Percentiles rank a stretch among this genome's conserved stretches.
These are phyloP conservation scores for Pelodytes ibericus DNA, from an alignment of 2,797 vertebrate species.

Conservation along the genomic window DNA sequence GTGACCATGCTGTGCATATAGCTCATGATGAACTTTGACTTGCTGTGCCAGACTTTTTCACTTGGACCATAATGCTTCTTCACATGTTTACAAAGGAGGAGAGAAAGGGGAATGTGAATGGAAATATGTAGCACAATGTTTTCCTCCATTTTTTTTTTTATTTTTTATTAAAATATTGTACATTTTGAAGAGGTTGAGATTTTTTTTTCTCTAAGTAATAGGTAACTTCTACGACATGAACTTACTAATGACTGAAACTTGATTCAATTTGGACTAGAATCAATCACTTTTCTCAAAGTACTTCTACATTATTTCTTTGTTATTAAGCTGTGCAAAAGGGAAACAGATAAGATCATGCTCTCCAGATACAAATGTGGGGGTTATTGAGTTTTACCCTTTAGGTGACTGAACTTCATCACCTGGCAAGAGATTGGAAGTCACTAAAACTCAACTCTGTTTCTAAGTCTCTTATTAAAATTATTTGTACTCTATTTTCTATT, in stretches of 20 bases:
- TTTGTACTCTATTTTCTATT: slow-evolving; percentile 2
- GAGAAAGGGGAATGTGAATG: slow-evolving; percentile 22
- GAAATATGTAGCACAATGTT: slow-evolving; percentile 12
- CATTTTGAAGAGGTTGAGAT: not conserved
- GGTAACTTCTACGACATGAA: not conserved
- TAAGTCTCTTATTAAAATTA: not conserved
- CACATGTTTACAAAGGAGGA: slow-evolving; percentile 30
- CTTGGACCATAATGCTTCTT: slow-evolving; percentile 20
- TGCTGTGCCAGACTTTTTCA: not conserved
- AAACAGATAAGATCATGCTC: not conserved
- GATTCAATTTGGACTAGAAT: not conserved
- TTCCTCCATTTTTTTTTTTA: slow-evolving; percentile 39
- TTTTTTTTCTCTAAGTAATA: not conserved
- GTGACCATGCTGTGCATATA: slow-evolving; percentile 89
- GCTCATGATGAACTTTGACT: slow-evolving; percentile 90
- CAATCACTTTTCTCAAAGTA: not conserved
- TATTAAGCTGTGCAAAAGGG: too few relatives aligned
- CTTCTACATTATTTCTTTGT: too few relatives aligned
- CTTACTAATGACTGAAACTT: not conserved
- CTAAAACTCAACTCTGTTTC: not conserved
- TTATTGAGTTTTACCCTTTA: not conserved
- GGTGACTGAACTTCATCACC: not conserved
- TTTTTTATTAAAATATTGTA: slow-evolving; percentile 53
- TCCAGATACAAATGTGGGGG: not conserved
- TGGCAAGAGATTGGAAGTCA: not conserved